phyloP scores from a whole-genome alignment of 2,888 invertebrate genomes.

The Apamea sordens region DNA sequence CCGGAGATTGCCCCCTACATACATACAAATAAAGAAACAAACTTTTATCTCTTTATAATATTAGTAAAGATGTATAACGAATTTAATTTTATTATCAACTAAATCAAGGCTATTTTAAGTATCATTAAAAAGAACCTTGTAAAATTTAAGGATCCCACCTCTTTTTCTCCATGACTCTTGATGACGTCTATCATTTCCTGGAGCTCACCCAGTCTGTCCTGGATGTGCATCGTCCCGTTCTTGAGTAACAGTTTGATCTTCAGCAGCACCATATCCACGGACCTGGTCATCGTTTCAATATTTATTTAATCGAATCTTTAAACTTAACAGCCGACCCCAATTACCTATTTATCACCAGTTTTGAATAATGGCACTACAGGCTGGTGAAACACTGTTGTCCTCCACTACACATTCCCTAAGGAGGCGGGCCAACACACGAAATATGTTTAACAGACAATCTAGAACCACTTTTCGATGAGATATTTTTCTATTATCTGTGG shows the following conservation, averaged over 20 bases:
- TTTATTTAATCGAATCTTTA: background rate
- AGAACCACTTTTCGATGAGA: background rate
- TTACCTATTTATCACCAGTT: too few species aligned
- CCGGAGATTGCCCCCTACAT: too few species aligned
- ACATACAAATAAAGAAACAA: too few species aligned
- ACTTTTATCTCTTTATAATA: too few species aligned
- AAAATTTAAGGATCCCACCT: constrained; percentile 66
- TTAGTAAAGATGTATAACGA: background rate
- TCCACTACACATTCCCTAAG: background rate
- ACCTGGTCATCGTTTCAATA: constrained; percentile 67
- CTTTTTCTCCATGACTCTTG: constrained; percentile 72
- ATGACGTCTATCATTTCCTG: constrained; percentile 76
- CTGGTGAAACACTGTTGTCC: background rate
- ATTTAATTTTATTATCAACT: background rate
- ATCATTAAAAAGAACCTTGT: background rate
- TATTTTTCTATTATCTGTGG: background rate
- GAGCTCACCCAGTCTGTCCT: constrained; percentile 79
- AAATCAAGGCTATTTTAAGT: background rate
- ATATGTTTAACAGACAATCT: too few species aligned
- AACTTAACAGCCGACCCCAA: background rate
- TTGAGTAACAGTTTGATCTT: constrained; percentile 84
- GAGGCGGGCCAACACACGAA: too few species aligned
- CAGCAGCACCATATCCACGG: constrained; percentile 83
- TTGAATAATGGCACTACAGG: too few species aligned
- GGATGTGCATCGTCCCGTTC: constrained; percentile 84